phyloP scores from a whole-genome alignment of 1,140 invertebrate species.

The Mylabris phalerata region DNA sequence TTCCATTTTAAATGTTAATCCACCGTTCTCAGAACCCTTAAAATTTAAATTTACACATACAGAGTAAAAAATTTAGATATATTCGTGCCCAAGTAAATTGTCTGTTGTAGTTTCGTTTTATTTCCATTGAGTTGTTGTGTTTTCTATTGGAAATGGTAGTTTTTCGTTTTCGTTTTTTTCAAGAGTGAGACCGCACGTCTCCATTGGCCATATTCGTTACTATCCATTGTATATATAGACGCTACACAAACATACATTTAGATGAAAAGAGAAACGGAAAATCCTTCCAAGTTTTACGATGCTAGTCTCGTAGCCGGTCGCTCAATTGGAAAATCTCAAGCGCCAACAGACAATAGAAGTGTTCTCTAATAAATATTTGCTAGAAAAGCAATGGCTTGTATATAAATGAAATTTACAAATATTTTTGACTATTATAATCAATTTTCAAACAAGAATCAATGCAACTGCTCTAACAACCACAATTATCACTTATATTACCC shows the following conservation, averaged over 20 bases:
- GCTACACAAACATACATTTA: no score
- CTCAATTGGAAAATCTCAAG: conserved; percentile 26
- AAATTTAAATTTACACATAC: no score
- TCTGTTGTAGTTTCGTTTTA: no score
- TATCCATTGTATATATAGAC: conserved; percentile 9
- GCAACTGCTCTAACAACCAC: not conserved
- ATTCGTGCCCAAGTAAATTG: no score
- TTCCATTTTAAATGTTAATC: not conserved
- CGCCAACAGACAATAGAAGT: conserved; percentile 24
- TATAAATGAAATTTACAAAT: conserved; percentile 9
- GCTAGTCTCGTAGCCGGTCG: conserved; percentile 20
- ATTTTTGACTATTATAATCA: not conserved
- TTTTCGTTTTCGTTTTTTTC: not conserved
- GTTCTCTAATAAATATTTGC: conserved; percentile 28
- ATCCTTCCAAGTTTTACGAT: conserved; percentile 19
- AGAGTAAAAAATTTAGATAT: no score
- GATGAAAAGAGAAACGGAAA: conserved; percentile 15
- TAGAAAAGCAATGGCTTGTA: conserved; percentile 15
- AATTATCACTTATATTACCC: conserved; percentile 1
- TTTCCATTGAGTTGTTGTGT: not conserved
- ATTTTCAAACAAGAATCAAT: not conserved
- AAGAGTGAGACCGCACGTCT: no score
- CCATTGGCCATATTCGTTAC: conserved; percentile 7
- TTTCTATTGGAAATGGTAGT: not conserved
- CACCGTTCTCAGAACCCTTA: no score